phyloP scores from a whole-genome alignment of 2,888 invertebrate species.

The Caenorhabditis sinica region DNA sequence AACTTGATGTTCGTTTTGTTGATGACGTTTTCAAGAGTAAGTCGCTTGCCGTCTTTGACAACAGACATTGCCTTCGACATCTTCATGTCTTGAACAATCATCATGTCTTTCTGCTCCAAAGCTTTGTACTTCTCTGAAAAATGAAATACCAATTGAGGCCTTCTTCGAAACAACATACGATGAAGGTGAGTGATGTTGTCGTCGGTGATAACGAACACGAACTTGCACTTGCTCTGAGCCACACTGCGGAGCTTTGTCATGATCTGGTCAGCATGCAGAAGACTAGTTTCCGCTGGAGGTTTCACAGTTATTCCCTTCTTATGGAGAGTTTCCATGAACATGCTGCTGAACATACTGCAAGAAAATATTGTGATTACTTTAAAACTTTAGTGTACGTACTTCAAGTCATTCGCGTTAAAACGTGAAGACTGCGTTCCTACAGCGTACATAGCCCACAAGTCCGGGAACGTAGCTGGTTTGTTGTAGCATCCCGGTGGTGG shows the following conservation, averaged over 20 bases:
- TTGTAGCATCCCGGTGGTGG: background rate
- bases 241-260: constrained; percentile 22
- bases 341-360: constrained; percentile 9
- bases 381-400: background rate
- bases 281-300: constrained; percentile 20
- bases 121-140: constrained; percentile 43
- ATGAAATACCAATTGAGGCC: background rate
- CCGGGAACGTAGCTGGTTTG: constrained; percentile 21
- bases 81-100: constrained; percentile 54
- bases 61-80: constrained; percentile 40
- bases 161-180: constrained; percentile 5
- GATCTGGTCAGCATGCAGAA: constrained; percentile 15
- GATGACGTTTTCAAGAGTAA: constrained; percentile 78
- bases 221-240: constrained; percentile 40
- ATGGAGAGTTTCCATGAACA: constrained; percentile 16
- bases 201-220: constrained; percentile 56
- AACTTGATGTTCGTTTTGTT: constrained; percentile 76
- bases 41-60: constrained; percentile 45
- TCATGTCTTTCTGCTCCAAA: constrained; percentile 29
- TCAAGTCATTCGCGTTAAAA: background rate
- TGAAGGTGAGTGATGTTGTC: constrained; percentile 54
- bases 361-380: background rate
- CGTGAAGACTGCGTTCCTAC: constrained; percentile 2
- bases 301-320: constrained; percentile 30
- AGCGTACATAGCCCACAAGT: constrained; percentile 49